Evolutionary conservation across 2,888 invertebrate species (phyloP).

Genomic region (Dermolepida albohirtum): DNA sequence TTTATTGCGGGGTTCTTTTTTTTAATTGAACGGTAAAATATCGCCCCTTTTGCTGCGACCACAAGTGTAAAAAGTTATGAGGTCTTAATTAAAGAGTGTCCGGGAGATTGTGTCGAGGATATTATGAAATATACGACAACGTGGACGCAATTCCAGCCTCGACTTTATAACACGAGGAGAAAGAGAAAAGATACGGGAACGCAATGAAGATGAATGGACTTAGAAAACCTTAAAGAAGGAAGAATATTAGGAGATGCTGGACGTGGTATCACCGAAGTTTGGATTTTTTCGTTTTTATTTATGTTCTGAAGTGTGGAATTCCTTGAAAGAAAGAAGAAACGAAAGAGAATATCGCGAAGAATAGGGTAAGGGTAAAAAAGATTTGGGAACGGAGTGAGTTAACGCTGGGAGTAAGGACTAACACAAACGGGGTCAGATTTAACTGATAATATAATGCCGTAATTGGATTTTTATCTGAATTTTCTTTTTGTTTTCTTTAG

Average conservation of each 20-base stretch:
- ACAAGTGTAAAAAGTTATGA: conserved; percentile 57
- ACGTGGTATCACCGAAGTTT: too few relatives aligned
- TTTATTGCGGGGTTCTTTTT: conserved; percentile 55
- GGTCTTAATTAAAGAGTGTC: conserved; percentile 60
- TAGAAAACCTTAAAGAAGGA: conserved; percentile 46
- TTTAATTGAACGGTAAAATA: conserved; percentile 58
- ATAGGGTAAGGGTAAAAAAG: not conserved
- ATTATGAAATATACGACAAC: conserved; percentile 36
- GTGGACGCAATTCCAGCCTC: too few relatives aligned
- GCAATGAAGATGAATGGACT: too few relatives aligned
- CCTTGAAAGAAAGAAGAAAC: too few relatives aligned
- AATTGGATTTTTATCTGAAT: conserved; percentile 54
- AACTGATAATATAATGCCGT: conserved; percentile 51
- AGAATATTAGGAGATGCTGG: conserved; percentile 46
- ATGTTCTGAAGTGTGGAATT: too few relatives aligned
- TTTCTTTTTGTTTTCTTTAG: too few relatives aligned
- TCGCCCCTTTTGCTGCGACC: conserved; percentile 50
- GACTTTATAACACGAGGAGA: conserved; percentile 45
- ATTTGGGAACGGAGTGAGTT: not conserved
- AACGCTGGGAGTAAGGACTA: not conserved
- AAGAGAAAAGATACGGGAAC: conserved; percentile 46
- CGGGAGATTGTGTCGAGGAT: conserved; percentile 52
- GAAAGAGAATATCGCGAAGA: conserved; percentile 22
- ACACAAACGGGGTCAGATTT: conserved; percentile 52
- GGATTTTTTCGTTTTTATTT: too few relatives aligned